Conservation (phyloP, 1,140 invertebrate species). For the Ctenoplectra terminalis region DNA sequence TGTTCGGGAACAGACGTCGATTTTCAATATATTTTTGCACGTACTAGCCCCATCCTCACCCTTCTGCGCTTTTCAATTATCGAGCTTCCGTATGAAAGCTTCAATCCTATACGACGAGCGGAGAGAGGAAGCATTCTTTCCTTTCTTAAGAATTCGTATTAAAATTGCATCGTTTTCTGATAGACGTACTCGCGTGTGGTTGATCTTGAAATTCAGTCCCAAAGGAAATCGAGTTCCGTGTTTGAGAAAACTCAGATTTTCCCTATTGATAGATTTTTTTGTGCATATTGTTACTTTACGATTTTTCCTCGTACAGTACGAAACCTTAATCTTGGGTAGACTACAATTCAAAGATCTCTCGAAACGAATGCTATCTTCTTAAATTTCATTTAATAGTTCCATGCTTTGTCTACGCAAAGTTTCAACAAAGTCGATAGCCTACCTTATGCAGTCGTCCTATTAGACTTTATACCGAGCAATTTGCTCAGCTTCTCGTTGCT, state of each 20-base stretch:
- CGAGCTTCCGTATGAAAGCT: constrained; percentile 1
- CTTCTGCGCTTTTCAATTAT: constrained; percentile 29
- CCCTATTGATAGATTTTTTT: background rate
- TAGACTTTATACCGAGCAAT: background rate
- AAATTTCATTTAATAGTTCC: background rate
- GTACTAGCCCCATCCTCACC: background rate
- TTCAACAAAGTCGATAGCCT: background rate
- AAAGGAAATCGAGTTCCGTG: background rate
- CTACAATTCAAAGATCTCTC: too few relatives aligned
- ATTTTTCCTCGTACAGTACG: background rate
- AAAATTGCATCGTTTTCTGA: background rate
- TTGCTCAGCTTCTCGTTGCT: background rate
- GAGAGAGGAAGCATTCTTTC: background rate
- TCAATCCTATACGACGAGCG: background rate
- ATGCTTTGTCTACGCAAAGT: background rate
- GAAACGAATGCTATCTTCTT: too few relatives aligned
- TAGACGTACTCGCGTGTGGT: background rate
- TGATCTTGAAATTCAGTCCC: background rate
- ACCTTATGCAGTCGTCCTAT: background rate
- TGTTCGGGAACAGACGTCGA: background rate
- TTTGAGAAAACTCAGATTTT: background rate
- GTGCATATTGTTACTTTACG: too few relatives aligned
- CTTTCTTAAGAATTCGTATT: background rate
- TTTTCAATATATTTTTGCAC: constrained; percentile 19
- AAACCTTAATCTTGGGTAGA: too few relatives aligned